Evolutionary conservation across 2,113 vertebrate species (phyloP).

Genomic region (Anguilla rostrata): DNA sequence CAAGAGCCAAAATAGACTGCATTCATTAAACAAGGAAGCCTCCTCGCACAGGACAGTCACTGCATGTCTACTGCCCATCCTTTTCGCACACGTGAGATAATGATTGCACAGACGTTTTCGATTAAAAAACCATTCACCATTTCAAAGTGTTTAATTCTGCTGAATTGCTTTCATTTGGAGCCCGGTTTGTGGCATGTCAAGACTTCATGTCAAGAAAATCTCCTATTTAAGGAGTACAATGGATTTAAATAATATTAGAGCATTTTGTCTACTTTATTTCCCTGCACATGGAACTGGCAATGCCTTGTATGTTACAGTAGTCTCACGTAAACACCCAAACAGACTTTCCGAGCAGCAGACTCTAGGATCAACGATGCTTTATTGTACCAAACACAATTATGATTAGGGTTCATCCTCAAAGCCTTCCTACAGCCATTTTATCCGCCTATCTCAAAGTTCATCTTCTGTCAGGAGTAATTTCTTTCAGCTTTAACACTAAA

Average conservation of each 20-base stretch:
- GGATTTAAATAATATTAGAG: background rate
- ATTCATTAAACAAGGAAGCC: background rate
- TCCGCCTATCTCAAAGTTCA: background rate
- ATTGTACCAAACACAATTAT: constrained; percentile 8
- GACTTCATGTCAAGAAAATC: background rate
- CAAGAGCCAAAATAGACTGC: background rate
- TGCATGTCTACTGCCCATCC: background rate
- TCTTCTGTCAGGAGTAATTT: background rate
- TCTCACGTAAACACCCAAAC: background rate
- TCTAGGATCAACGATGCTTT: background rate
- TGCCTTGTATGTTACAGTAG: background rate
- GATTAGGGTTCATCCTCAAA: background rate
- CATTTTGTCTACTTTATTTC: background rate
- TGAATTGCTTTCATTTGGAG: background rate
- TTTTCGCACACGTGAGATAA: background rate
- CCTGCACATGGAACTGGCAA: background rate
- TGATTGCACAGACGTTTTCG: background rate
- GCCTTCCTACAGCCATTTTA: background rate
- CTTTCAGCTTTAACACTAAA: background rate
- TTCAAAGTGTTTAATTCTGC: background rate
- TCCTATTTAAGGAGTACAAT: background rate
- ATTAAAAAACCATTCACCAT: background rate
- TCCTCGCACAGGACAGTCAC: background rate
- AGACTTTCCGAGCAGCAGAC: background rate
- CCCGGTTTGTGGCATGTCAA: background rate